Base-by-base conservation (phyloP, 2,797 vertebrate genomes). In the Poeciliopsis gracilis region DNA sequence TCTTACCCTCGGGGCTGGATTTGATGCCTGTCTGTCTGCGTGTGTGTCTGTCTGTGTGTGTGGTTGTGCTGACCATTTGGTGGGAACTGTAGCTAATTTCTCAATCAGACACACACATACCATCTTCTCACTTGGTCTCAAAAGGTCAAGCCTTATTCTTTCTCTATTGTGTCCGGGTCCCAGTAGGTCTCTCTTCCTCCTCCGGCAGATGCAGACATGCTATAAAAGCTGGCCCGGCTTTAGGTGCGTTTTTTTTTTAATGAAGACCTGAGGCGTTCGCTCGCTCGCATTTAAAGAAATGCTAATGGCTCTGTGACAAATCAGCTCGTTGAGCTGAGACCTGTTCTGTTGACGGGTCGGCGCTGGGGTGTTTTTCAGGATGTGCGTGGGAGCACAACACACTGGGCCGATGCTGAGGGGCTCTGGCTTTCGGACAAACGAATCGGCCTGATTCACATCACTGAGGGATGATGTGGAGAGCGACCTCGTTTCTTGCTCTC, bases 11-110 rank as follows among this genome's bases (percentile, higher is more conserved):
- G 53, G 94, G 93, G 90, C 86, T 90, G 84, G 89, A 93, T 91
- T 86, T 90, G 78, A 84, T 87, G 83, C 90, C 76, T 87, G 75
- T 82, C 79, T 82, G 47, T 80, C 76, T 72, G 76, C 70, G 15
- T 33, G 16, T 63, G 73, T 73, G 85, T 83, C 77, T 86, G 86
- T 88, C 47, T 71, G 16, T 69, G 73, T 73, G 84, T 84, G 80
- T 86, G 85, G 83, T 76, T 90, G 87, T 83, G 71, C 82, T 92
- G 92, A 91, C 92, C 93, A 94, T 94, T 94, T 94, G 92, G 88
- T 91, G 87, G 85, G 89, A 91, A 94, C 90, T 94, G 93, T 93
- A 92, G 93, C 94, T 94, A 94, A 94, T 94, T 93, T 92, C 94
- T 93, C 92, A 93, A 92, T 94, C 94, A 89, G 90, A 94, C 94